A percentile compares a stretch with the other conserved stretches of the same genome.
Conservation (phyloP, 1,140 invertebrate species). For the Idris sp. region DNA sequence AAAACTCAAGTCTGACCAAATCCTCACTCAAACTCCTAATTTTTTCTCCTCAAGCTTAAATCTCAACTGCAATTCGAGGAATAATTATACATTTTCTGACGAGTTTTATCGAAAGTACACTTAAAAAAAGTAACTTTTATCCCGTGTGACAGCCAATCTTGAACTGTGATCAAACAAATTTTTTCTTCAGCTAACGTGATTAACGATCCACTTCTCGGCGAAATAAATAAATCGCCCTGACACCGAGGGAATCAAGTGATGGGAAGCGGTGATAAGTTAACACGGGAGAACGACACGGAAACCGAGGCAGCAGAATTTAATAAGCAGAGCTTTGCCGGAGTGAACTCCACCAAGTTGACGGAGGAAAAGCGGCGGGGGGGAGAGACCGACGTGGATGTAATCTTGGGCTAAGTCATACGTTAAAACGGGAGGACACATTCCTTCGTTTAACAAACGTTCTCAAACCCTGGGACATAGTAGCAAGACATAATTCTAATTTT, state of each 20-base stretch:
- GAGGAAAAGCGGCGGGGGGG: no score
- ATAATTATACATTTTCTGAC: no score
- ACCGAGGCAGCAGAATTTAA: slow-evolving; percentile 74
- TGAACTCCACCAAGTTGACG: slow-evolving; percentile 65
- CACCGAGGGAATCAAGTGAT: slow-evolving; percentile 23
- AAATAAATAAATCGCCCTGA: slow-evolving; percentile 23
- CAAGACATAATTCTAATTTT: slow-evolving; percentile 78
- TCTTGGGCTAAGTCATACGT: slow-evolving; percentile 77
- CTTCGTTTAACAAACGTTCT: slow-evolving; percentile 72
- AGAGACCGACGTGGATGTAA: slow-evolving; percentile 75
- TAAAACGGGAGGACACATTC: slow-evolving; percentile 75
- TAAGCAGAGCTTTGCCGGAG: slow-evolving; percentile 69
- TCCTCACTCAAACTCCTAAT: no score
- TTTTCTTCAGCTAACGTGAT: no score
- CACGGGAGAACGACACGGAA: slow-evolving; percentile 34
- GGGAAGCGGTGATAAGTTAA: slow-evolving; percentile 67
- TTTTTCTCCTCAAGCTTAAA: no score
- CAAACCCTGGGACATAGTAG: not conserved
- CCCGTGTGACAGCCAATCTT: no score
- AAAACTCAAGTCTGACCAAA: no score
- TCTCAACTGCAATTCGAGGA: no score
- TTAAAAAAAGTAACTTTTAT: no score
- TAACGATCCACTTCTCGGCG: not conserved
- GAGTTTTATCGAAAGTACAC: no score
- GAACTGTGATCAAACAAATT: no score